Evolutionary conservation across 37 sponge, comb jelly and placozoan species (phyloP).

Genomic region (Beroe ovata): DNA sequence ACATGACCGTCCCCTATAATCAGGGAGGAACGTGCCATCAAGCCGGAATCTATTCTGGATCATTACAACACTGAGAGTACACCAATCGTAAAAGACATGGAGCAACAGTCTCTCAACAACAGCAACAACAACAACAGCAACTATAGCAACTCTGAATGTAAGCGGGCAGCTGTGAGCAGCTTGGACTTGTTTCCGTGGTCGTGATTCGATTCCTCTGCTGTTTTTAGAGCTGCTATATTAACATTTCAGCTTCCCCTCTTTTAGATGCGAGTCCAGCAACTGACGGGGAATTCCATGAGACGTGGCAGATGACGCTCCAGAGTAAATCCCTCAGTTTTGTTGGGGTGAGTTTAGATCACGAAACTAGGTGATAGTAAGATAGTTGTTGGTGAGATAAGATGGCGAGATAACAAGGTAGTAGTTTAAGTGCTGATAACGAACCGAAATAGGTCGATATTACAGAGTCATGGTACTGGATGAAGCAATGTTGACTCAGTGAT

Average conservation of each 20-base stretch:
- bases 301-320: constrained; percentile 15
- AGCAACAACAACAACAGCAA: no score
- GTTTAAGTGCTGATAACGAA: neutral
- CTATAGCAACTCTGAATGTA: constrained; percentile 52
- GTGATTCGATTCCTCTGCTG: neutral
- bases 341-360: no score
- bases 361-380: no score
- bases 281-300: neutral
- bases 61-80: constrained; percentile 47
- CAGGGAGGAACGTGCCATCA: constrained; percentile 38
- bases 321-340: constrained; percentile 68
- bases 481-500: no score
- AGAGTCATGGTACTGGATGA: no score
- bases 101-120: neutral
- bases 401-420: constrained; percentile 68
- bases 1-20: no score
- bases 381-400: no score
- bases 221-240: neutral
- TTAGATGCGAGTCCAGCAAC: constrained; percentile 4
- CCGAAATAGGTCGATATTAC: no score
- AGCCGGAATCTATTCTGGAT: constrained; percentile 58
- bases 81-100: constrained; percentile 12
- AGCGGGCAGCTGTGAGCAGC: no score
- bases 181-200: no score
- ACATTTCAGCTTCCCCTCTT: constrained; percentile 54